Evolutionary conservation across 2,797 vertebrate species (phyloP), one percentile per base, ranked within the genome.

Genomic region (Clarias laeviceps): DNA sequence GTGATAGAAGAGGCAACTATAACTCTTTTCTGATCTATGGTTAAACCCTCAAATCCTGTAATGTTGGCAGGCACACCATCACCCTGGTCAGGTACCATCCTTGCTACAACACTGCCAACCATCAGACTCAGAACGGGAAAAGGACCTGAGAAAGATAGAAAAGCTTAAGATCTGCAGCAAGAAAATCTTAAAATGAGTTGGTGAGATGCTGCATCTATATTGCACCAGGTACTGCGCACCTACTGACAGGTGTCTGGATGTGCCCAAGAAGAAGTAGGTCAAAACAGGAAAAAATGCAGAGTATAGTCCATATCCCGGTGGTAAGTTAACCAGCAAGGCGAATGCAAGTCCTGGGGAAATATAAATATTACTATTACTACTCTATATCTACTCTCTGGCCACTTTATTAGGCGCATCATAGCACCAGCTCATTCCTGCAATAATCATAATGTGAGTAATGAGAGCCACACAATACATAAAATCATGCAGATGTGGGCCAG

Each of bases 121-220:
- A 99, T 99, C 89, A 97, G 91, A 90, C 97, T 97, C 86, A 99
- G 87, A 72, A 99, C 96, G 0, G 98, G 98, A 89, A 99, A 99
- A 0, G 98, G 96, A 91, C 98, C 98, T 99, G 82, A 5, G 11
- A 65, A 32, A 64, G 37, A 64, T 18, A 80, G 24, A 45, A 18
- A 27, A 27, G 24, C 5, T n/a, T 32, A 32, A 22, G 54, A 22
- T 37, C 32, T 59, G 24, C 32, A 62, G 3, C 62, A 8, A 59
- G 20, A 77, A 77, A 37, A 14, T 22, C 11, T 62, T 61, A 24
- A 24, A 15, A 40, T 40, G 14, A 80, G 6, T 64, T 40, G 22
- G 14, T 1, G 24, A 64, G 59, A n/a, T 77, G 56, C 54, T 32
- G 20, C 59, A 29, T 64, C 22, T 45, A 5, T 64, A 27, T 56